Percentiles rank a stretch among this genome's conserved stretches.
Conservation (phyloP, 2,797 vertebrate species). For the Sandelia bainsii region DNA sequence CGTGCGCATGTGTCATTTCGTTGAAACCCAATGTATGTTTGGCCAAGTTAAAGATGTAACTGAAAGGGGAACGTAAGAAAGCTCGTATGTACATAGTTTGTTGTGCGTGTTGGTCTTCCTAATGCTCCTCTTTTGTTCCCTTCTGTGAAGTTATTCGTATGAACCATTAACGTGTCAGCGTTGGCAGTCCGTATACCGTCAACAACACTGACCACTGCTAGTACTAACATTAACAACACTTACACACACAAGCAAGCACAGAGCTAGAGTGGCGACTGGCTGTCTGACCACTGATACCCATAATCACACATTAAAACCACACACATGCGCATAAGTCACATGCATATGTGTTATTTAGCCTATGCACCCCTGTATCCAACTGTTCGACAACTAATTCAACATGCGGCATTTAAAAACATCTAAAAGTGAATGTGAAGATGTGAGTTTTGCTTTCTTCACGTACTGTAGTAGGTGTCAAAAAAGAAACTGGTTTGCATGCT, state of each 20-base stretch:
- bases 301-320: constrained; percentile 55
- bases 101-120: constrained; percentile 13
- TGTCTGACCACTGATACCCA: constrained; percentile 54
- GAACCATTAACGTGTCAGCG: constrained; percentile 37
- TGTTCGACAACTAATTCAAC: constrained; percentile 55
- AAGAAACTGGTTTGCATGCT: constrained; percentile 73
- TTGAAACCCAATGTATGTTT: background rate
- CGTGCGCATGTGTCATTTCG: background rate
- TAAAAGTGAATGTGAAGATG: constrained; percentile 63
- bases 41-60: constrained; percentile 1
- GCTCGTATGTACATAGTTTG: constrained; percentile 1
- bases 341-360: constrained; percentile 71
- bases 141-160: constrained; percentile 26
- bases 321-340: constrained; percentile 69
- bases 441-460: constrained; percentile 35
- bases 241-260: constrained; percentile 56
- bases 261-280: constrained; percentile 27
- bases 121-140: constrained; percentile 19
- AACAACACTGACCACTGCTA: constrained; percentile 52
- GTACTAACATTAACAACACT: constrained; percentile 31
- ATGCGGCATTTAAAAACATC: constrained; percentile 80
- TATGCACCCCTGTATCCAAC: constrained; percentile 42
- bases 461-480: constrained; percentile 11
- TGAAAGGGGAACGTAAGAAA: background rate
- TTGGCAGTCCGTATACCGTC: constrained; percentile 39